These are phyloP conservation scores for Paragorgia papillata DNA, from an alignment of 92 coral and sea anemone genomes.

Conservation along the genomic window DNA sequence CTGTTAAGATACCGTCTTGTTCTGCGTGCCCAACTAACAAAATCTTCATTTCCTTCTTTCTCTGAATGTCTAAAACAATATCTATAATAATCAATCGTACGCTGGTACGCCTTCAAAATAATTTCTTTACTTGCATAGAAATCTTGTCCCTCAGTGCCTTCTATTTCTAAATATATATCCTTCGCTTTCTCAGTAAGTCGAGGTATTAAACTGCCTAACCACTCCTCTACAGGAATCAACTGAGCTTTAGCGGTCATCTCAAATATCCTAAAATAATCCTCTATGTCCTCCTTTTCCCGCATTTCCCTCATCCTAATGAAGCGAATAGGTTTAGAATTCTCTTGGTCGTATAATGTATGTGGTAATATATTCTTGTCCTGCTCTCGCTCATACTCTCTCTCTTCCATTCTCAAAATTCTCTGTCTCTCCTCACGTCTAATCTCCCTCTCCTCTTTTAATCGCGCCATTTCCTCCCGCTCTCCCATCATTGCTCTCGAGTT, in stretches of 20 bases:
- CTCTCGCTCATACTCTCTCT: conserved; percentile 21
- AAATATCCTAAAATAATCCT: conserved; percentile 62
- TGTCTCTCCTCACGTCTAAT: conserved; percentile 44
- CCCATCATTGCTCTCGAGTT: conserved; percentile 9
- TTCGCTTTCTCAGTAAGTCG: conserved; percentile 61
- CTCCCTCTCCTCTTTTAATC: background rate
- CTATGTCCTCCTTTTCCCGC: conserved; percentile 64
- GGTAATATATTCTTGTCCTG: background rate
- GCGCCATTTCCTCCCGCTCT: conserved; percentile 16
- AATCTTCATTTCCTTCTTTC: conserved; percentile 61
- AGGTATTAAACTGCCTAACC: conserved; percentile 63
- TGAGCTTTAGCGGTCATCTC: conserved; percentile 73
- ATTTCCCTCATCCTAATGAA: conserved; percentile 56
- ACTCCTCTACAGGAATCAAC: conserved; percentile 55
- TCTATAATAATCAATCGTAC: conserved; percentile 61
- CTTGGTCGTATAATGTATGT: too few relatives aligned
- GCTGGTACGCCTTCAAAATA: conserved; percentile 58
- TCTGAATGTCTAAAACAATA: conserved; percentile 60
- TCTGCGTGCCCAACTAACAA: conserved; percentile 62
- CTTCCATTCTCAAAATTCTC: conserved; percentile 25
- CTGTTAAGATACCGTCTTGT: conserved; percentile 59
- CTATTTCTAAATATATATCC: conserved; percentile 58
- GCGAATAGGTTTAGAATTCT: background rate
- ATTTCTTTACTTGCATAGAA: conserved; percentile 45
- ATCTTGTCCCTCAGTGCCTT: conserved; percentile 41